These are phyloP conservation scores for Bellardia pandia DNA, from an alignment of 2,888 invertebrate genomes.

Conservation along the genomic window DNA sequence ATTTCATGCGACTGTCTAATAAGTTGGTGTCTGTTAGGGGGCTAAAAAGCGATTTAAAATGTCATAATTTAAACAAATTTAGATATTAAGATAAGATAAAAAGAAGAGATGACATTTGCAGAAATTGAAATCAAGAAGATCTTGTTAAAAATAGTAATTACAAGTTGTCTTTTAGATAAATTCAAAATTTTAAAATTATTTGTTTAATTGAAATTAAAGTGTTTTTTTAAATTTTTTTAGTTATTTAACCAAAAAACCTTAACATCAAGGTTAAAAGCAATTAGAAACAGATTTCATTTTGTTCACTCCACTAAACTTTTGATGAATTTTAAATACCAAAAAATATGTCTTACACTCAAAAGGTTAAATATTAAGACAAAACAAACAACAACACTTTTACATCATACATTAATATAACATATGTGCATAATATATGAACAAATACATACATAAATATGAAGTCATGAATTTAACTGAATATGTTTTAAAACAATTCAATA, in stretches of 20 bases:
- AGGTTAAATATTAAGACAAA: slow-evolving; percentile 17
- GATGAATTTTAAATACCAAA: slow-evolving; percentile 3
- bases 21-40: slow-evolving; percentile 5
- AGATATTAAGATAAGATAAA: not conserved
- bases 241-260: not conserved
- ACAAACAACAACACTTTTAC: not conserved
- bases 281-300: not conserved
- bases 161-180: not conserved
- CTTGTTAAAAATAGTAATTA: no score
- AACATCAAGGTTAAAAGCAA: not conserved
- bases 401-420: not conserved
- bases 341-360: not conserved
- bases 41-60: slow-evolving; percentile 7
- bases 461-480: slow-evolving; percentile 23
- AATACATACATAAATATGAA: slow-evolving; percentile 4
- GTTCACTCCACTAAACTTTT: not conserved
- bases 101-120: not conserved
- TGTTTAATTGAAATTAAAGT: not conserved
- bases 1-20: slow-evolving; percentile 18
- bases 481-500: slow-evolving; percentile 26
- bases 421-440: no score
- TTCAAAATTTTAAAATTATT: not conserved
- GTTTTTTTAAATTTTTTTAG: not conserved
- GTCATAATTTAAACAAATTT: slow-evolving; percentile 9
- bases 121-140: no score